Percentiles rank a stretch among this genome's conserved stretches.
Conservation (phyloP, 2,888 invertebrate species). For the Plebejus anna region DNA sequence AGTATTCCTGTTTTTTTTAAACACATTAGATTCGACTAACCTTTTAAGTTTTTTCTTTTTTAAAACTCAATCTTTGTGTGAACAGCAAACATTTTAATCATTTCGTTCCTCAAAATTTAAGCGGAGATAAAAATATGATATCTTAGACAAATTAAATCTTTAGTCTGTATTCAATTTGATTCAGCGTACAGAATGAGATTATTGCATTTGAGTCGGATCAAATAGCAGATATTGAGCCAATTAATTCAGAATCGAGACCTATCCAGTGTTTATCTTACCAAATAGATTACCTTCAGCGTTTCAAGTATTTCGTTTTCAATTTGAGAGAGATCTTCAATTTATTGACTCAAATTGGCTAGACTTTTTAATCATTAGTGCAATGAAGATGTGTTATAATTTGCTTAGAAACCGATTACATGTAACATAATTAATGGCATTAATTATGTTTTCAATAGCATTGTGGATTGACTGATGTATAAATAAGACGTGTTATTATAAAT, state of each 20-base stretch:
- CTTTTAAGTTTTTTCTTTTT: neutral
- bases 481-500: too few relatives aligned
- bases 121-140: neutral
- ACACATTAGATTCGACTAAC: neutral
- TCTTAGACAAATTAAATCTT: neutral
- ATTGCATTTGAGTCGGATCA: conserved; percentile 36
- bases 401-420: neutral
- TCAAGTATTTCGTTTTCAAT: conserved; percentile 39
- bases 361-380: neutral
- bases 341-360: conserved; percentile 5
- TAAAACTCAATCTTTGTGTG: neutral
- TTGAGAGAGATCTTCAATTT: conserved; percentile 24
- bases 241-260: conserved; percentile 43
- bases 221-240: conserved; percentile 43
- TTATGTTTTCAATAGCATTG: neutral
- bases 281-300: conserved; percentile 38
- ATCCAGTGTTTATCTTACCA: conserved; percentile 41
- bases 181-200: conserved; percentile 31
- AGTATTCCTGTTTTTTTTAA: neutral
- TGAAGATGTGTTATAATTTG: neutral
- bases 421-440: too few relatives aligned
- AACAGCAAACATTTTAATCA: neutral
- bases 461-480: neutral
- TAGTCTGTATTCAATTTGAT: conserved; percentile 27
- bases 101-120: neutral